Conservation (phyloP, 2,797 vertebrate species). For the Xiphophorus birchmanni region DNA sequence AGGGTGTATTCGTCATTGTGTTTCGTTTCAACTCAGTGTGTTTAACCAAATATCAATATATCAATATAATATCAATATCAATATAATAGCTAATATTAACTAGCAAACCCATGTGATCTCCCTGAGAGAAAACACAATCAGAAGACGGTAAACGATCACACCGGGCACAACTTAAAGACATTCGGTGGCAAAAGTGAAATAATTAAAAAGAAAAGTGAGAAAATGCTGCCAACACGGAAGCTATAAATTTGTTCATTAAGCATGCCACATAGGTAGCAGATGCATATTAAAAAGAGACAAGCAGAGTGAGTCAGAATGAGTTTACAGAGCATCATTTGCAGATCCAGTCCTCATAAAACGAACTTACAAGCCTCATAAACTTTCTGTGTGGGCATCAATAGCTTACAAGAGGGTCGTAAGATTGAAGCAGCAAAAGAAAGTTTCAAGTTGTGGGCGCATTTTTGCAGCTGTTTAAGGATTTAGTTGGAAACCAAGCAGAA, state of each 20-base stretch:
- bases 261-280: constrained; percentile 30
- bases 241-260: constrained; percentile 51
- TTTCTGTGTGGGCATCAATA: constrained; percentile 59
- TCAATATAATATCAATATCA: too few species aligned
- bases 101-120: constrained; percentile 4
- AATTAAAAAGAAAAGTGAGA: constrained; percentile 37
- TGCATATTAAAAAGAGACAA: constrained; percentile 13
- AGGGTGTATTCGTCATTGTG: not conserved
- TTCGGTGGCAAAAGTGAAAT: constrained; percentile 3
- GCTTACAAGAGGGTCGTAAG: constrained; percentile 61
- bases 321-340: constrained; percentile 69
- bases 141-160: constrained; percentile 20
- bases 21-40: not conserved
- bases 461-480: constrained; percentile 47
- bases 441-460: constrained; percentile 50
- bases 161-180: not conserved
- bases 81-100: not conserved
- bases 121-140: constrained; percentile 19
- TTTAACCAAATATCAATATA: constrained; percentile 2
- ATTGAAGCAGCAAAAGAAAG: constrained; percentile 40
- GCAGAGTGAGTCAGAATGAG: constrained; percentile 61
- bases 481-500: constrained; percentile 27
- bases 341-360: constrained; percentile 57
- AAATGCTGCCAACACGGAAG: constrained; percentile 42
- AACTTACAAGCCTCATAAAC: constrained; percentile 64